A percentile compares a stretch with the other conserved stretches of the same genome.
These are phyloP conservation scores for Orthonyx spaldingii DNA, from an alignment of 2,113 vertebrate species.

Conservation along the genomic window DNA sequence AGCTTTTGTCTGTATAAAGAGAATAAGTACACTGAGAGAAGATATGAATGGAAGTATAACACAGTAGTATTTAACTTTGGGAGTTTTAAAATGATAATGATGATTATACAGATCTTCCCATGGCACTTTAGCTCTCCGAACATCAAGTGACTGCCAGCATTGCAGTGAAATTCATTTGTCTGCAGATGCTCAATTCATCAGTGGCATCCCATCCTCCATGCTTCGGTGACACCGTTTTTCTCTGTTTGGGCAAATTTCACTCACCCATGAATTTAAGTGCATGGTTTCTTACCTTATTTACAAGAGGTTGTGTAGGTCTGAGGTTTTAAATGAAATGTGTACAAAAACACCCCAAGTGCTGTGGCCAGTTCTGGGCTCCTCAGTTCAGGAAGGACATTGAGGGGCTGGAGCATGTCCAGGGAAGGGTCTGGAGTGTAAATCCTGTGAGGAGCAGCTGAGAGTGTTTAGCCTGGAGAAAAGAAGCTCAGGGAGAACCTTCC, in stretches of 20 bases:
- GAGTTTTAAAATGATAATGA: background rate
- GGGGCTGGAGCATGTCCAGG: background rate
- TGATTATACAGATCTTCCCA: background rate
- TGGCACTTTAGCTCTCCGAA: background rate
- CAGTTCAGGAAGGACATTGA: background rate
- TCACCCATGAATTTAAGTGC: background rate
- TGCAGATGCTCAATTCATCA: background rate
- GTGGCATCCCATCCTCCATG: background rate
- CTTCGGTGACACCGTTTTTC: background rate
- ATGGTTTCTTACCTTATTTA: background rate
- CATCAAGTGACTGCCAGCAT: background rate
- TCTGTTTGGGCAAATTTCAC: background rate
- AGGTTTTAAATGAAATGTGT: background rate
- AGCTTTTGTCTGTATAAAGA: background rate
- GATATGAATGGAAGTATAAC: background rate
- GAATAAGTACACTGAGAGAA: background rate
- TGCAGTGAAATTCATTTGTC: background rate
- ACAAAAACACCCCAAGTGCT: background rate
- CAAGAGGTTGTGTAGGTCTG: background rate
- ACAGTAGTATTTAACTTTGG: background rate
- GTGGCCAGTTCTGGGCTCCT: background rate
- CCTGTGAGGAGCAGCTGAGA: background rate
- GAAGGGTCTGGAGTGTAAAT: background rate
- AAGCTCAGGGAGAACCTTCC: rapidly evolving
- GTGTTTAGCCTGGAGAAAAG: background rate